Conservation (phyloP, 2,888 invertebrate species). For the Microdon myrmicae region DNA sequence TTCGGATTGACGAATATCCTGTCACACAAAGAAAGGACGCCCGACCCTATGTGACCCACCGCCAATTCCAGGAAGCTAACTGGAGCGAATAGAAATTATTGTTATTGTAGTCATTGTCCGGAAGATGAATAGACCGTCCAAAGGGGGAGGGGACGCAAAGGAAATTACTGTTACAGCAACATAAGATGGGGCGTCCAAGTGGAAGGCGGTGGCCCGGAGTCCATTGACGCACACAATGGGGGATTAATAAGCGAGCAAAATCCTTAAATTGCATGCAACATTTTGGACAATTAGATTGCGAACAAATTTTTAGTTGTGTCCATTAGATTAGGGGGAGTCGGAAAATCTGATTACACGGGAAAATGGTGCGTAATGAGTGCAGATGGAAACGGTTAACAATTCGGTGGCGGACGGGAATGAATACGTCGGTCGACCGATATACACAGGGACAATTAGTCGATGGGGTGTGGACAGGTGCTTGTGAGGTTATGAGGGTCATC, state of each 20-base stretch:
- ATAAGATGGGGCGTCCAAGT: too few relatives aligned
- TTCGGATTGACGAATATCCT: background rate
- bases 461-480: too few relatives aligned
- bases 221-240: slow-evolving; percentile 30
- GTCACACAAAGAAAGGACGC: too few relatives aligned
- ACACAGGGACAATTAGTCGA: too few relatives aligned
- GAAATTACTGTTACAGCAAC: too few relatives aligned
- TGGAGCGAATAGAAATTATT: slow-evolving; percentile 28
- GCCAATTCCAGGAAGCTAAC: too few relatives aligned
- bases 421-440: too few relatives aligned
- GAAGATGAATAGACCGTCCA: slow-evolving; percentile 19
- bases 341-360: slow-evolving; percentile 6
- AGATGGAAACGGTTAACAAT: background rate
- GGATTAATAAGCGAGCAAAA: slow-evolving; percentile 43
- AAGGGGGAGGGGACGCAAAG: background rate
- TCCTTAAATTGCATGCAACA: slow-evolving; percentile 20
- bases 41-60: too few relatives aligned
- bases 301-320: slow-evolving; percentile 24
- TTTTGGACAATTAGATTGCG: slow-evolving; percentile 29
- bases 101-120: slow-evolving; percentile 38
- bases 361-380: slow-evolving; percentile 9
- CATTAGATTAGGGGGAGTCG: background rate
- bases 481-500: too few relatives aligned
- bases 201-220: too few relatives aligned
- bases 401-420: too few relatives aligned